These are phyloP conservation scores for Heliconius eleuchia DNA, from an alignment of 1,140 invertebrate genomes.

Conservation along the genomic window DNA sequence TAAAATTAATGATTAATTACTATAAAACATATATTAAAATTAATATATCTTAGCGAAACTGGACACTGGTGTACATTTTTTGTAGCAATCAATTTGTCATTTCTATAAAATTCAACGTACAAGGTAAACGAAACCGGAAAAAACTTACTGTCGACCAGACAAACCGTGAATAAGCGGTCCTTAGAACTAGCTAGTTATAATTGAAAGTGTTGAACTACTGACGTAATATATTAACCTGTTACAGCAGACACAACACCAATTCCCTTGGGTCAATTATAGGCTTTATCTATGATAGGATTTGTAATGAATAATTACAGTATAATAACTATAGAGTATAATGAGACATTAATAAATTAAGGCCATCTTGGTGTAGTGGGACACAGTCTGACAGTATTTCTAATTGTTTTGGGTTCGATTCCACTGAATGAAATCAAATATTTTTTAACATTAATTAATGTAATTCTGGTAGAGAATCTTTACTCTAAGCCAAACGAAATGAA, in stretches of 20 bases:
- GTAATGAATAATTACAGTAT: background rate
- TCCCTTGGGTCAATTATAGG: conserved; percentile 50
- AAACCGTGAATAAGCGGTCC: conserved; percentile 27
- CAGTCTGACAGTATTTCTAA: too few relatives aligned
- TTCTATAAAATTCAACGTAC: conserved; percentile 19
- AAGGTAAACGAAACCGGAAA: conserved; percentile 34
- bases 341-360: background rate
- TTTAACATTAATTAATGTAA: too few relatives aligned
- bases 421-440: too few relatives aligned
- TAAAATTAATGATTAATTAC: background rate
- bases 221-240: conserved; percentile 69
- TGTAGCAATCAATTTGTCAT: conserved; percentile 11
- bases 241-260: conserved; percentile 49
- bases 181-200: conserved; percentile 44
- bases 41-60: background rate
- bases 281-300: conserved; percentile 5
- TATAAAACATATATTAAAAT: background rate
- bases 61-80: conserved; percentile 8
- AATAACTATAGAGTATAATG: background rate
- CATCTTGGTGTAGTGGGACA: too few relatives aligned
- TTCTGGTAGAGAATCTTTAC: too few relatives aligned
- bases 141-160: conserved; percentile 18
- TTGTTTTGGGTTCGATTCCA: too few relatives aligned
- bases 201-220: conserved; percentile 72
- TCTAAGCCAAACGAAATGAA: too few relatives aligned